Evolutionary conservation across 1,140 invertebrate species (phyloP), one percentile per base, ranked within the genome.

Genomic region (Drosophila neocordata): DNA sequence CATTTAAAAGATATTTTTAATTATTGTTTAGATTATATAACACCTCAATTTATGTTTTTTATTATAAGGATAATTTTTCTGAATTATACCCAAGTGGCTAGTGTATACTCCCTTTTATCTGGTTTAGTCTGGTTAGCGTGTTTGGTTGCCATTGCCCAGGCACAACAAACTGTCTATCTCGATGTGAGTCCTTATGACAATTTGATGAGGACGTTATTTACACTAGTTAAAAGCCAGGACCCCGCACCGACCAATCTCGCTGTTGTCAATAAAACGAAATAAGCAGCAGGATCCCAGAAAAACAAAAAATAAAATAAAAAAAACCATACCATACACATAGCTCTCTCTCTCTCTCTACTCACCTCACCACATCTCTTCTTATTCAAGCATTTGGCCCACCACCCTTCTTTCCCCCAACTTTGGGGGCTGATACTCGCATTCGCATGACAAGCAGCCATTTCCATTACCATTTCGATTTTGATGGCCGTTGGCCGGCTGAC

Each of bases 201-300:
- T 88, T 88, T 88, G 83, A 88, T 88, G 83, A 88, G 83, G 83
- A 88, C 83, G 65, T 88, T 88, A 88, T 88, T 88, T 88, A 83
- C 83, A 83, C 83, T 88, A 88, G 83, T 88, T 88, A 88, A 88
- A 88, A 88, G 83, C 83, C 73, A 78, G 44, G 61, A 13, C 61
- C 58, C 58, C 48, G 12, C 55, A 4, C 13, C 37, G 37, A 31
- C 22, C 31, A n/a, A 66, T 61, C 61, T 53, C 31, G 55, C 44
- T 59, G 75, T 59, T 88, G 83, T 88, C 83, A 77, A 82, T 88
- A 83, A 82, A 88, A 88, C 73, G 77, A 88, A 88, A 79, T 79
- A 79, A 65, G 63, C 74, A 76, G 65, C 69, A 67, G 63, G 63
- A 67, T 67, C 67, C 62, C 61, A 58, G 15, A 44, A 44, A 44